Evolutionary conservation across 2,797 vertebrate species (phyloP).

Genomic region (Falco rusticolus): DNA sequence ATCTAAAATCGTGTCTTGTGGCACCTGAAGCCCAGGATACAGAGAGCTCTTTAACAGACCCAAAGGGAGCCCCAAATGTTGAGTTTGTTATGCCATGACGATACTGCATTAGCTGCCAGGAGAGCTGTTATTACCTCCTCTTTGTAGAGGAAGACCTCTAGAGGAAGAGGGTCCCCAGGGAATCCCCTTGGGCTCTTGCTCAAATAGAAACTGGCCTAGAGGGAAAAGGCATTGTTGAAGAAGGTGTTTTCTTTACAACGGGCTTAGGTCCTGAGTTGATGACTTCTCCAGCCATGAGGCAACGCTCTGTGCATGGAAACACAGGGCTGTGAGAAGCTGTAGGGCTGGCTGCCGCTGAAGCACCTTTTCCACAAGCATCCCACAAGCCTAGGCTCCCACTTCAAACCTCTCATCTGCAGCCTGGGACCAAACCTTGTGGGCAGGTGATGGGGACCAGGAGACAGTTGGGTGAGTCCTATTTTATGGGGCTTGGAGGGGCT

Average conservation of each 20-base stretch:
- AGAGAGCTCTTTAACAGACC: neutral
- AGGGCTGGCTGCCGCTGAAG: neutral
- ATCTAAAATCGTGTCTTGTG: neutral
- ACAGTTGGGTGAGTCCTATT: neutral
- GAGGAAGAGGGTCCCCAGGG: neutral
- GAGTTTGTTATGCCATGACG: neutral
- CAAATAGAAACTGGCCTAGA: neutral
- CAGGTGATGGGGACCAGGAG: neutral
- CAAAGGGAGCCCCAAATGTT: neutral
- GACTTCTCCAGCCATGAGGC: neutral
- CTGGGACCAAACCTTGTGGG: neutral
- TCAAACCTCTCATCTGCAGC: neutral
- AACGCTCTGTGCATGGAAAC: neutral
- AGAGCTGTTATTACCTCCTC: neutral
- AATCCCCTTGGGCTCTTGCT: neutral
- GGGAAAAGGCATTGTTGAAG: fast-evolving
- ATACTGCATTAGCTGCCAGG: neutral
- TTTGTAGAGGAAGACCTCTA: neutral
- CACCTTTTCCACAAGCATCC: neutral
- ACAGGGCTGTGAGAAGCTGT: fast-evolving
- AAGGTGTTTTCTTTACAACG: neutral
- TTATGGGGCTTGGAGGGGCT: neutral
- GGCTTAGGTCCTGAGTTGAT: neutral
- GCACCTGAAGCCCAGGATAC: neutral
- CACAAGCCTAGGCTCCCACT: neutral